Base-by-base conservation (phyloP, 2,113 vertebrate species). In the Osmerus eperlanus region DNA sequence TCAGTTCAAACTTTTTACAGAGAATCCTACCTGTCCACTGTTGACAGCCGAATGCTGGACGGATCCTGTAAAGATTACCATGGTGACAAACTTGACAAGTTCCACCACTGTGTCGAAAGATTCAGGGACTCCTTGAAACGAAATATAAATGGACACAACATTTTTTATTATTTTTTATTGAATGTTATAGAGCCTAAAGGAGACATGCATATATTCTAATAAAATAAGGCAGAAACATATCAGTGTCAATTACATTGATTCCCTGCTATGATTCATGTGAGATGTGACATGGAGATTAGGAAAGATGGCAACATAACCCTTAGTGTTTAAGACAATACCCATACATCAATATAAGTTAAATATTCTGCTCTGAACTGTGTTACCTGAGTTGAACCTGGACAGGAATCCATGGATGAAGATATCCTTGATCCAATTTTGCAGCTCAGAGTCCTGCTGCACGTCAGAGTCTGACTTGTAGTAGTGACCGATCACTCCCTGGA, bases 391-490 rank as follows among this genome's bases (percentile, higher is more conserved):
- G 55, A 77, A 60, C 0, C 81, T 76, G 18, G 79, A 75, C n/a
- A 91, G 77, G 23, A 23, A 23, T 23, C 23, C 23, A 23, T 23
- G 23, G 23, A 23, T 23, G 23, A 23, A 23, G 23, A 23, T 23
- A 23, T 23, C 23, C 23, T 23, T 23, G 23, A 23, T 23, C 1
- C 23, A 23, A 23, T 23, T 85, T 81, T 94, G 93, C 54, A 94
- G 77, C 81, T 95, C 94, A 0, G 67, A 66, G 81, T 95, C 94
- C 11, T 82, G 71, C 12, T 3, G 21, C 9, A 90, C 81, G 0
- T 82, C 66, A 5, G 1, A 9, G 54, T 90, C 86, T 52, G 77
- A 78, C 3, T 71, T 68, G 58, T 89, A 91, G 19, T 81, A 89
- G 73, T 81, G 1, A 21, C 70, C 61, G 23, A 90, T 63, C 3